Evolutionary conservation across 2,888 invertebrate genomes (phyloP), one percentile per base, ranked within the genome.

Genomic region (Ametastegia equiseti): DNA sequence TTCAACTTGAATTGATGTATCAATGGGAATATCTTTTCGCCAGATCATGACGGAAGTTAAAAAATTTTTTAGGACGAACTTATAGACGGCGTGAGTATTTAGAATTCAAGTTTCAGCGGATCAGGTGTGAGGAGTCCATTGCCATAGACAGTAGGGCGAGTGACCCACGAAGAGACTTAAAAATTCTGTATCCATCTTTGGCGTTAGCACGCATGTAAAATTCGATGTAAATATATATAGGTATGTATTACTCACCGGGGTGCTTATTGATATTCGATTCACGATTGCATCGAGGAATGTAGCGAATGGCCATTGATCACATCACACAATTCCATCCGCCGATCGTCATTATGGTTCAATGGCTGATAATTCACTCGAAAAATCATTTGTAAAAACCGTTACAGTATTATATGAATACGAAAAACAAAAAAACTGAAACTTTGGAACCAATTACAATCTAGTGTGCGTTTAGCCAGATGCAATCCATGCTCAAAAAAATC

Each of bases 291-390:
- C 47, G 47, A 83, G 85, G 86, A 86, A 86, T 87, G 86, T 84
- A 81, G 83, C 82, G 84, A 84, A 86, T 85, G 84, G 86, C 84
- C 85, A 85, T 84, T 84, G 85, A 86, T 84, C 84, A 83, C 82
- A 82, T 84, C 85, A 84, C 84, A 82, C 81, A 81, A 81, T 69
- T 47, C 65, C n/a, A n/a, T n/a, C n/a, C 0, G 45, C 30, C 45
- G 5, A 30, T 63, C 63, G 78, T 78, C 60, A 63, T 30, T 39
- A 2, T 54, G 39, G 36, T 54, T 75, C 33, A 71, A 27, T 45
- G 69, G 23, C 6, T 45, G 33, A 45, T n/a, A n/a, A n/a, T n/a
- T n/a, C n/a, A n/a, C n/a, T 57, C 57, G 23, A 27, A 13, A 23
- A 60, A 60, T 60, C 30, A 30, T 23, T n/a, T 15, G 15, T 47